phyloP scores from a whole-genome alignment of 2,113 vertebrate species.

The Paralichthys olivaceus region DNA sequence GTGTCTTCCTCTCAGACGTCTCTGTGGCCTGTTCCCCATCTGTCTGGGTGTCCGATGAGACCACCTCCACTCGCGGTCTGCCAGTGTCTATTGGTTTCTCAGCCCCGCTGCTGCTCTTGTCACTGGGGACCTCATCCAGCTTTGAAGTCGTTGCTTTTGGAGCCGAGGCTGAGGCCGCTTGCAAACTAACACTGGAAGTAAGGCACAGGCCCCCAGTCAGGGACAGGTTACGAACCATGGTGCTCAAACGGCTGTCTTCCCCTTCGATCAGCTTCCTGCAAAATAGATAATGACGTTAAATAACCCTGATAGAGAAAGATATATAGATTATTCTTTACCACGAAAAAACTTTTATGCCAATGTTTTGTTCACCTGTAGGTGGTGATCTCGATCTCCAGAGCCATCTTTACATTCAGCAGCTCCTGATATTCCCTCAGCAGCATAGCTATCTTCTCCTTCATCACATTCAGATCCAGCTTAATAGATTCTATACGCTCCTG shows the following conservation, averaged over 20 bases:
- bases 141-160: constrained; percentile 3
- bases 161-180: not conserved
- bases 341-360: not conserved
- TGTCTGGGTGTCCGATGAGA: constrained; percentile 44
- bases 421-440: constrained; percentile 84
- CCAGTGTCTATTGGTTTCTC: constrained; percentile 3
- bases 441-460: constrained; percentile 81
- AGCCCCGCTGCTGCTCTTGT: not conserved
- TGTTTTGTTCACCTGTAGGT: constrained; percentile 80
- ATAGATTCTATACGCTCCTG: constrained; percentile 62
- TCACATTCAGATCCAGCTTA: constrained; percentile 70
- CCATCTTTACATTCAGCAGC: constrained; percentile 83
- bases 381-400: constrained; percentile 84
- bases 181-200: not conserved
- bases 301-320: too few relatives aligned
- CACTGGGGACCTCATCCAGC: not conserved
- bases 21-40: constrained; percentile 73
- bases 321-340: too few relatives aligned
- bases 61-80: not conserved
- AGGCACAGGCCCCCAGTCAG: constrained; percentile 37
- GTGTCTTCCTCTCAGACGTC: constrained; percentile 78
- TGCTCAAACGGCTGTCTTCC: constrained; percentile 78
- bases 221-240: constrained; percentile 67
- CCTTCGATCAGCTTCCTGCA: constrained; percentile 83
- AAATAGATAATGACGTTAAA: constrained; percentile 14